Percentiles rank a stretch among this genome's conserved stretches.
These are phyloP conservation scores for Scaptomyza cyrtandrae DNA, from an alignment of 2,888 invertebrate species.

Conservation along the genomic window DNA sequence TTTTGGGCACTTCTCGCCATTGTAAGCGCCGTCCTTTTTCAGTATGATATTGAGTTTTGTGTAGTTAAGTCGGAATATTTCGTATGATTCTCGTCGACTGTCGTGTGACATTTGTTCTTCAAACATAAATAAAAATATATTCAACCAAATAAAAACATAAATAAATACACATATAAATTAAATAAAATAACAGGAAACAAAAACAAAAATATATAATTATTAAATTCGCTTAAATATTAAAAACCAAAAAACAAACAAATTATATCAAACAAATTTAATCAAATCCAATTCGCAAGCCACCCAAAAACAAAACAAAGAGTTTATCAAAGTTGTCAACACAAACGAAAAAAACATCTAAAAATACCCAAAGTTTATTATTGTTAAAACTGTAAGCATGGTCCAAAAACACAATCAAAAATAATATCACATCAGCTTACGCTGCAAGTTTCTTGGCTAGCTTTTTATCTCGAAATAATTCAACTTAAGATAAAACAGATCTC, in stretches of 20 bases:
- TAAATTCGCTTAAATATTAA: slow-evolving; percentile 66
- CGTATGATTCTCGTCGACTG: slow-evolving; percentile 82
- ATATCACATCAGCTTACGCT: slow-evolving; percentile 23
- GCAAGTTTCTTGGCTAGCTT: slow-evolving; percentile 9
- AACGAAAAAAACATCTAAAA: slow-evolving; percentile 16
- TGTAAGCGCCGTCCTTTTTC: slow-evolving; percentile 84
- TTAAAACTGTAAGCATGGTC: slow-evolving; percentile 69
- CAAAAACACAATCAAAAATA: slow-evolving; percentile 3
- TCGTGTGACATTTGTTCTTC: slow-evolving; percentile 79
- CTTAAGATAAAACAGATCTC: slow-evolving; percentile 1
- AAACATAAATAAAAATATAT: slow-evolving; percentile 68
- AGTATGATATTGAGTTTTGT: slow-evolving; percentile 85
- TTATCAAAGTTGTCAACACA: slow-evolving; percentile 59
- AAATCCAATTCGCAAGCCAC: slow-evolving; percentile 64
- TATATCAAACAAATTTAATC: slow-evolving; percentile 68
- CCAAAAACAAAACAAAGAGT: slow-evolving; percentile 52
- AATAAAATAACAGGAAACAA: slow-evolving; percentile 20
- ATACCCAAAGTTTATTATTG: slow-evolving; percentile 66
- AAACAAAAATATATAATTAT: slow-evolving; percentile 42
- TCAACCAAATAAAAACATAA: slow-evolving; percentile 48
- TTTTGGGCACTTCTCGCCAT: slow-evolving; percentile 73
- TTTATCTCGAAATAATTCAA: not conserved
- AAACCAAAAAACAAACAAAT: slow-evolving; percentile 28
- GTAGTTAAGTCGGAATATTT: slow-evolving; percentile 85
- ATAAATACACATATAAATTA: slow-evolving; percentile 40